phyloP scores from a whole-genome alignment of 2,888 invertebrate species.

The Chymomyza caudatula region DNA sequence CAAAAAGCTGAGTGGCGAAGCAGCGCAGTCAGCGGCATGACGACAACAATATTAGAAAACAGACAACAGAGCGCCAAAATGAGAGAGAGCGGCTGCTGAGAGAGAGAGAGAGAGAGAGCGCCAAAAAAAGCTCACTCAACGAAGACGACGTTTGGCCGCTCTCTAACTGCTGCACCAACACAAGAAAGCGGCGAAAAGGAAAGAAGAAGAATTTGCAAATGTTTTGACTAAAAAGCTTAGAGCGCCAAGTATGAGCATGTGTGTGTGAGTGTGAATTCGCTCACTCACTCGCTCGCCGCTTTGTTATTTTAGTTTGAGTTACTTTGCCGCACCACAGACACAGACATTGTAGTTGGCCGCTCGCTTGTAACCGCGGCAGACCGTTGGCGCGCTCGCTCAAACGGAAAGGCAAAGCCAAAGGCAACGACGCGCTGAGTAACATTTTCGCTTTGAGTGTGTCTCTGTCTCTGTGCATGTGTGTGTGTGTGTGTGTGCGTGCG shows the following conservation, averaged over 20 bases:
- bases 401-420: conserved; percentile 16
- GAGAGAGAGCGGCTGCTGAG: conserved; percentile 6
- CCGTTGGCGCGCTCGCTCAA: conserved; percentile 58
- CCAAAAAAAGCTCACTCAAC: conserved; percentile 19
- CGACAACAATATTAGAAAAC: conserved; percentile 46
- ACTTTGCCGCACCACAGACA: conserved; percentile 25
- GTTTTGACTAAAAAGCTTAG: conserved; percentile 71
- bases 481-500: conserved; percentile 7
- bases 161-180: conserved; percentile 26
- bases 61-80: conserved; percentile 39
- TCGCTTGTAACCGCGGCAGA: conserved; percentile 55
- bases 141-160: neutral
- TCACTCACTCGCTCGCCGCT: neutral
- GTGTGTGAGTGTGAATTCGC: neutral
- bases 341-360: conserved; percentile 58
- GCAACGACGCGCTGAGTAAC: conserved; percentile 5
- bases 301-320: conserved; percentile 1
- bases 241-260: conserved; percentile 26
- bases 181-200: conserved; percentile 36
- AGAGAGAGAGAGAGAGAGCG: conserved; percentile 12
- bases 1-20: neutral
- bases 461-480: neutral
- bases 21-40: conserved; percentile 27
- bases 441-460: too few relatives aligned
- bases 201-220: conserved; percentile 55